phyloP scores from a whole-genome alignment of 2,888 invertebrate species.

The Linnaemya tessellans region DNA sequence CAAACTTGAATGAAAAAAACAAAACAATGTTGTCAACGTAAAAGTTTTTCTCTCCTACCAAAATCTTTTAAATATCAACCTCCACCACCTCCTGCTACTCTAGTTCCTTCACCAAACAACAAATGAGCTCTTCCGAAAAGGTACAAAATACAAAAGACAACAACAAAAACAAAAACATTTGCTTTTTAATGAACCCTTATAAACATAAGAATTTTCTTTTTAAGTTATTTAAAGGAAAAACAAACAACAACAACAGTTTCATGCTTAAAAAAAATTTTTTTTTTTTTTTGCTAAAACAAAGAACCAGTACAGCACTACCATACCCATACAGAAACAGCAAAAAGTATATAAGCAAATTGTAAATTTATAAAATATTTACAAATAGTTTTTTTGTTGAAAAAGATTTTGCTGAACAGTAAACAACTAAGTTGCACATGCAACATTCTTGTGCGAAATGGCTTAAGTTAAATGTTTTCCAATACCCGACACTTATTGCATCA shows the following conservation, averaged over 20 bases:
- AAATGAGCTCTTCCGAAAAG: conserved; percentile 35
- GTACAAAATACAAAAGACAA: conserved; percentile 32
- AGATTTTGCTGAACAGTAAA: conserved; percentile 23
- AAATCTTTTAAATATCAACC: conserved; percentile 3
- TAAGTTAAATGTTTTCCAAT: conserved; percentile 62
- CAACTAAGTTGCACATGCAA: conserved; percentile 24
- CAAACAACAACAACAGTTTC: conserved; percentile 38
- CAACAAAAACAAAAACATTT: conserved; percentile 33
- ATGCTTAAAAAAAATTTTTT: not conserved
- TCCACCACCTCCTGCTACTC: not conserved
- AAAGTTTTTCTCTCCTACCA: conserved; percentile 36
- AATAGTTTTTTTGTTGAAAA: conserved; percentile 38
- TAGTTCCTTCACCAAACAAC: too few relatives aligned
- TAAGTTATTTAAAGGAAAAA: conserved; percentile 20
- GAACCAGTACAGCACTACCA: not conserved
- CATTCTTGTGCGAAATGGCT: not conserved
- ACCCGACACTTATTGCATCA: conserved; percentile 65
- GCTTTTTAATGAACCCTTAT: conserved; percentile 67
- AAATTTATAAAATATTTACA: conserved; percentile 62
- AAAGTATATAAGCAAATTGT: not conserved
- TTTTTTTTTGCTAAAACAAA: conserved; percentile 22
- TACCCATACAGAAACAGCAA: not conserved
- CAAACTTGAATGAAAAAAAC: conserved; percentile 61
- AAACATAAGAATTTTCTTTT: conserved; percentile 54
- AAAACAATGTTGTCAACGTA: conserved; percentile 66